Evolutionary conservation across 2,888 invertebrate species (phyloP).

Genomic region (Dyspetes luteomarginatus): DNA sequence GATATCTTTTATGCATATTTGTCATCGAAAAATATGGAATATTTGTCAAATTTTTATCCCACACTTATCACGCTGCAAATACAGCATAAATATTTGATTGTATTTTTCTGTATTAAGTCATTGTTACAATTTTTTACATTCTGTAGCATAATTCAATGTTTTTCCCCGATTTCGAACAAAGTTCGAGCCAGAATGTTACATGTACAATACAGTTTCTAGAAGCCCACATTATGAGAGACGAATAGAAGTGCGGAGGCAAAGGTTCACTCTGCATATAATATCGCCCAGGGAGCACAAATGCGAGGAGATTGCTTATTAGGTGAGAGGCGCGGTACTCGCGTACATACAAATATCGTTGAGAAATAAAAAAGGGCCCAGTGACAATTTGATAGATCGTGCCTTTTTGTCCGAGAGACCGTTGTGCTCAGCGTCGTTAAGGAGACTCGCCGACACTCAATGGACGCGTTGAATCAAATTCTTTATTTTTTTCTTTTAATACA

Average conservation of each 20-base stretch:
- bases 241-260: slow-evolving; percentile 10
- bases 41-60: too few relatives aligned
- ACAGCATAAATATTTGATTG: not conserved
- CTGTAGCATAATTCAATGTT: not conserved
- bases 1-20: too few relatives aligned
- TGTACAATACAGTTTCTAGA: too few relatives aligned
- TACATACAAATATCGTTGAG: slow-evolving; percentile 67
- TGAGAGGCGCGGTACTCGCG: slow-evolving; percentile 63
- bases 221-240: not conserved
- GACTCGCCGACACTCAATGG: slow-evolving; percentile 53
- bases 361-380: slow-evolving; percentile 74
- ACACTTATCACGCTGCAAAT: too few relatives aligned
- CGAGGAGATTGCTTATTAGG: slow-evolving; percentile 76
- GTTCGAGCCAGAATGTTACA: not conserved
- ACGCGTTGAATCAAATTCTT: slow-evolving; percentile 62
- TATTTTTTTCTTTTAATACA: slow-evolving; percentile 53
- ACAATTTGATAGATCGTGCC: slow-evolving; percentile 81
- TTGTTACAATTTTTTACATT: not conserved
- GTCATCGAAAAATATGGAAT: too few relatives aligned
- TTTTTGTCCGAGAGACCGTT: slow-evolving; percentile 65
- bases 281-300: slow-evolving; percentile 44
- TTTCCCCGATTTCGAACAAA: not conserved
- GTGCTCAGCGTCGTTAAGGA: slow-evolving; percentile 57
- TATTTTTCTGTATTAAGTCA: too few relatives aligned
- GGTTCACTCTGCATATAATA: slow-evolving; percentile 42